Evolutionary conservation across 2,113 vertebrate genomes (phyloP).

Genomic region (Antechinus flavipes): DNA sequence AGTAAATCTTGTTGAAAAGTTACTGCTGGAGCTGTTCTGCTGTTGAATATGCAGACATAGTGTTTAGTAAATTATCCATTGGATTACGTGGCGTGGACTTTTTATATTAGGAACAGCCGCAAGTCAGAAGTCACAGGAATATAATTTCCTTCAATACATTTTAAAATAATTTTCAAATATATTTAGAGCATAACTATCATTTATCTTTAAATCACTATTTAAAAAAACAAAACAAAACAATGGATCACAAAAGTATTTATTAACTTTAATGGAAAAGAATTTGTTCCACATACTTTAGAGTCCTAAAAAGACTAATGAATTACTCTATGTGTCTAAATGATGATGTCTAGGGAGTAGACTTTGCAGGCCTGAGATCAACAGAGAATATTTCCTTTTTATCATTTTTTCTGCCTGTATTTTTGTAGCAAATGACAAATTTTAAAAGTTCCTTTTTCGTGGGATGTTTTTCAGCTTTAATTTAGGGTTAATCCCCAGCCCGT

Average conservation of each 20-base stretch:
- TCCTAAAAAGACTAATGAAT: constrained; percentile 31
- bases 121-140: not conserved
- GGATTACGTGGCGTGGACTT: not conserved
- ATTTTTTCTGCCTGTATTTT: not conserved
- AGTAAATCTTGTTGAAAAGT: not conserved
- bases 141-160: not conserved
- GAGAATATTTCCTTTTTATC: constrained; percentile 27
- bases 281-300: constrained; percentile 4
- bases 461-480: constrained; percentile 20
- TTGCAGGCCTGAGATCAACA: not conserved
- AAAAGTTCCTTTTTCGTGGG: constrained; percentile 27
- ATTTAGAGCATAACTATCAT: constrained; percentile 9
- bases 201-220: constrained; percentile 19
- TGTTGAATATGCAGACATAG: not conserved
- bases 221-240: not conserved
- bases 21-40: not conserved
- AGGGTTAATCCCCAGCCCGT: not conserved
- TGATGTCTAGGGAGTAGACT: not conserved
- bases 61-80: not conserved
- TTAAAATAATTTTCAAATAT: not conserved
- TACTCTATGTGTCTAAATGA: not conserved
- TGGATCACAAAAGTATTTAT: not conserved
- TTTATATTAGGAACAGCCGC: not conserved
- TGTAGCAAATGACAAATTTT: not conserved
- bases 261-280: constrained; percentile 40